Evolutionary conservation across 2,888 invertebrate genomes (phyloP).

Genomic region (Cheilosia vulpina): DNA sequence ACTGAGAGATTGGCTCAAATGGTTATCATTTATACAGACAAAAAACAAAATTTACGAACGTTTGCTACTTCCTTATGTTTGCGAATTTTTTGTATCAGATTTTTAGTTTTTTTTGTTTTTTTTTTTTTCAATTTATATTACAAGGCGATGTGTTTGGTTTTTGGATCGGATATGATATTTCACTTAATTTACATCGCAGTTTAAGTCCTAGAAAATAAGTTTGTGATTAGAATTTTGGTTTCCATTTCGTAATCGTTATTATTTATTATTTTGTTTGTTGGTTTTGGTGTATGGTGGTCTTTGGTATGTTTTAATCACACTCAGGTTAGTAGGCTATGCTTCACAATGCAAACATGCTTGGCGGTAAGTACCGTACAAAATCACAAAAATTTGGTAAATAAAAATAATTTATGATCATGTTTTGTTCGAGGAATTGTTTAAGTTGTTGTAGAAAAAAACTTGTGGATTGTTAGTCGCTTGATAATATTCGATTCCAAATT

Average conservation of each 20-base stretch:
- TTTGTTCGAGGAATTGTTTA: not conserved
- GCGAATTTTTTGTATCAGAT: conserved; percentile 36
- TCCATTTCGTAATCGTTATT: not conserved
- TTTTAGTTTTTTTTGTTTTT: conserved; percentile 34
- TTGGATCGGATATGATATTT: conserved; percentile 76
- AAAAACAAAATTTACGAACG: conserved; percentile 60
- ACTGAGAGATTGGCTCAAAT: not conserved
- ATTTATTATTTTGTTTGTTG: conserved; percentile 35
- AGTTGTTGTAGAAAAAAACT: conserved; percentile 10
- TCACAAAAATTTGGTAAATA: not conserved
- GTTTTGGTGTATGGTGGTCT: conserved; percentile 22
- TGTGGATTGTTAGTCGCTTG: conserved; percentile 70
- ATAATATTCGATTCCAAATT: conserved; percentile 4
- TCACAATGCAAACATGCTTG: conserved; percentile 49
- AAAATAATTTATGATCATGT: not conserved
- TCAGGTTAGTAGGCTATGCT: conserved; percentile 37
- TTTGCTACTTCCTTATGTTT: conserved; percentile 55
- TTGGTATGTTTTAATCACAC: conserved; percentile 36
- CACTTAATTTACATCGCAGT: conserved; percentile 82
- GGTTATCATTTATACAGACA: conserved; percentile 36
- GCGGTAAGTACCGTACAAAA: conserved; percentile 24
- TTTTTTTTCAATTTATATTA: conserved; percentile 41
- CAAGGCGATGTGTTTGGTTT: conserved; percentile 53
- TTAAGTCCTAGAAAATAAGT: conserved; percentile 80
- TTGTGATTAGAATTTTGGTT: conserved; percentile 47